These are phyloP conservation scores for Fopius arisanus DNA, from an alignment of 1,140 invertebrate species.

Conservation along the genomic window DNA sequence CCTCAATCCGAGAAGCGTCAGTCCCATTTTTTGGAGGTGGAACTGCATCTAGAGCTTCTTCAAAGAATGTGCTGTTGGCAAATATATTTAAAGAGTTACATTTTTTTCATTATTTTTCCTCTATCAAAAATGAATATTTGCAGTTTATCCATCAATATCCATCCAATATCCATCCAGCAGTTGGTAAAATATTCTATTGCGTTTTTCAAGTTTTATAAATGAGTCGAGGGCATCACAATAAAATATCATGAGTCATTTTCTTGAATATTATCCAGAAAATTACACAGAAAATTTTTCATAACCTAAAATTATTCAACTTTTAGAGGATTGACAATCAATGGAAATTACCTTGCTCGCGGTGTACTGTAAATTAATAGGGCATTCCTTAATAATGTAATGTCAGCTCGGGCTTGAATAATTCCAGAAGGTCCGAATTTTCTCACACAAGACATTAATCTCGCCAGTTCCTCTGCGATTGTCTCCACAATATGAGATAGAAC, in stretches of 20 bases:
- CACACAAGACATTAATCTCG: slow-evolving; percentile 84
- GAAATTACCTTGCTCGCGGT: slow-evolving; percentile 66
- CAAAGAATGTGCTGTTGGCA: slow-evolving; percentile 65
- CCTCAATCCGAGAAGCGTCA: slow-evolving; percentile 56
- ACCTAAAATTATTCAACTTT: too few species aligned
- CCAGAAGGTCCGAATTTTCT: slow-evolving; percentile 74
- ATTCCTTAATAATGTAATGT: slow-evolving; percentile 69
- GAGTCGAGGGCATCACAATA: too few species aligned
- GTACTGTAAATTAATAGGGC: slow-evolving; percentile 66
- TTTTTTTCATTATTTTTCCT: too few species aligned
- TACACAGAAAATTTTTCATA: too few species aligned
- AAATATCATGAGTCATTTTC: too few species aligned
- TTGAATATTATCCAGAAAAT: too few species aligned
- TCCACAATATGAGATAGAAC: slow-evolving; percentile 88
- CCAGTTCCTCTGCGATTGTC: slow-evolving; percentile 90
- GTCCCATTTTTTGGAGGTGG: slow-evolving; percentile 61
- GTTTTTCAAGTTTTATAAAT: too few species aligned
- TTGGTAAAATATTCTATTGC: too few species aligned
- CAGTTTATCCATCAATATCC: too few species aligned
- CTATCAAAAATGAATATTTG: too few species aligned
- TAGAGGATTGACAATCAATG: background rate
- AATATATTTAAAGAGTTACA: slow-evolving; percentile 11
- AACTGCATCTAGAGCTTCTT: slow-evolving; percentile 70
- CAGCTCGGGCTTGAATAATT: slow-evolving; percentile 73
- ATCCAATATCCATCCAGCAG: too few species aligned